Conservation (phyloP, 2,888 invertebrate genomes). For the Dasysyrphus albostriatus region DNA sequence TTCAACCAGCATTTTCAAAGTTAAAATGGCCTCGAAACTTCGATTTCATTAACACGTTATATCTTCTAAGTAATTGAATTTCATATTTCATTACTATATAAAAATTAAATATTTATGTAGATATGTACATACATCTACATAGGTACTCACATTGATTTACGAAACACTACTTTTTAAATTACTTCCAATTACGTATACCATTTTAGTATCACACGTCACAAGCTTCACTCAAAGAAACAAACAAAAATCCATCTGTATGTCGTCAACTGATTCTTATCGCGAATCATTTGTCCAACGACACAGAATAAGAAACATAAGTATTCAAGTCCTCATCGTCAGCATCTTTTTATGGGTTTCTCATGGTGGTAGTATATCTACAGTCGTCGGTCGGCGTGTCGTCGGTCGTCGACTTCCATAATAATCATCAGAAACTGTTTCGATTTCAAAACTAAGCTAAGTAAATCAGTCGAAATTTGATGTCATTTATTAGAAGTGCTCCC, state of each 20-base stretch:
- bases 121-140: too few relatives aligned
- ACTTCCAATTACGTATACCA: conserved; percentile 72
- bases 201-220: conserved; percentile 55
- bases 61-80: conserved; percentile 10
- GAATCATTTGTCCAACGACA: conserved; percentile 38
- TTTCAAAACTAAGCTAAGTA: conserved; percentile 75
- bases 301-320: conserved; percentile 25
- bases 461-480: conserved; percentile 74
- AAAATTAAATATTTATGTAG: neutral
- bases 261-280: conserved; percentile 38
- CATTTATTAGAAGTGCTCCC: conserved; percentile 66
- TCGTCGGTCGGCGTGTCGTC: conserved; percentile 40
- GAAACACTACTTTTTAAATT: conserved; percentile 65
- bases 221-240: conserved; percentile 29
- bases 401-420: conserved; percentile 78
- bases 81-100: conserved; percentile 36
- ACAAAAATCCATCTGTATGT: conserved; percentile 26
- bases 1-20: neutral
- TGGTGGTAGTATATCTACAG: conserved; percentile 17
- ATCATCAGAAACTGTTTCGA: conserved; percentile 68
- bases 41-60: conserved; percentile 19
- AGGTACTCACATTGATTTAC: conserved; percentile 22
- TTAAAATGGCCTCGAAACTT: conserved; percentile 61
- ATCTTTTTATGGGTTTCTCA: conserved; percentile 58
- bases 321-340: conserved; percentile 47